These are phyloP conservation scores for Azorinus chamasolen DNA, from an alignment of 2,888 invertebrate genomes.

Conservation along the genomic window DNA sequence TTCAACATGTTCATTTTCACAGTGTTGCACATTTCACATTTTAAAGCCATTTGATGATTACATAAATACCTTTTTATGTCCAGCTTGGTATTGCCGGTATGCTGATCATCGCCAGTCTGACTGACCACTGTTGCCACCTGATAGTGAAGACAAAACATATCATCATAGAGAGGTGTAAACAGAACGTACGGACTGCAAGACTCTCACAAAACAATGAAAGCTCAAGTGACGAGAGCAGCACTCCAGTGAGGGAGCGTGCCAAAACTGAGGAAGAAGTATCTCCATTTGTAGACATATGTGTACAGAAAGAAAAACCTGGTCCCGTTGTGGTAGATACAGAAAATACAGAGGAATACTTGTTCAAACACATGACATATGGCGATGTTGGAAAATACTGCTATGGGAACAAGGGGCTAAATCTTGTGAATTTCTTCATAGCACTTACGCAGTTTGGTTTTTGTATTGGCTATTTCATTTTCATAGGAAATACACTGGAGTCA, in stretches of 20 bases:
- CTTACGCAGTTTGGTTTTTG: constrained; percentile 84
- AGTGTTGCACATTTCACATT: too few relatives aligned
- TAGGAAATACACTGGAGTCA: constrained; percentile 82
- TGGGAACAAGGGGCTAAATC: constrained; percentile 76
- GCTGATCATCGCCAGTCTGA: constrained; percentile 79
- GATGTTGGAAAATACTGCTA: constrained; percentile 81
- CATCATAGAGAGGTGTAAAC: constrained; percentile 62
- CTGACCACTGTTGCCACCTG: constrained; percentile 84
- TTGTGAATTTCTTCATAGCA: constrained; percentile 82
- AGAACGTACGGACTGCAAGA: constrained; percentile 17
- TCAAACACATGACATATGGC: constrained; percentile 78
- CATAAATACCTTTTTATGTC: too few relatives aligned
- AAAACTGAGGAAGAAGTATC: constrained; percentile 3
- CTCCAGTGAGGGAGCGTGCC: constrained; percentile 1
- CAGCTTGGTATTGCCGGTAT: constrained; percentile 82
- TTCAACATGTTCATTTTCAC: too few relatives aligned
- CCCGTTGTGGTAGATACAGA: constrained; percentile 3
- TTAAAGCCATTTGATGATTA: too few relatives aligned
- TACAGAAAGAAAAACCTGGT: constrained; percentile 7
- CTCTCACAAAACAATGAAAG: not conserved
- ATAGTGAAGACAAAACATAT: constrained; percentile 83
- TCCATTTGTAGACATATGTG: constrained; percentile 13
- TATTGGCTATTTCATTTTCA: constrained; percentile 83
- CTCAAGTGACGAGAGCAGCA: constrained; percentile 1
- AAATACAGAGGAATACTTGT: constrained; percentile 67